These are phyloP conservation scores for Hermodice carunculata DNA, from an alignment of 2,888 invertebrate genomes.

Conservation along the genomic window DNA sequence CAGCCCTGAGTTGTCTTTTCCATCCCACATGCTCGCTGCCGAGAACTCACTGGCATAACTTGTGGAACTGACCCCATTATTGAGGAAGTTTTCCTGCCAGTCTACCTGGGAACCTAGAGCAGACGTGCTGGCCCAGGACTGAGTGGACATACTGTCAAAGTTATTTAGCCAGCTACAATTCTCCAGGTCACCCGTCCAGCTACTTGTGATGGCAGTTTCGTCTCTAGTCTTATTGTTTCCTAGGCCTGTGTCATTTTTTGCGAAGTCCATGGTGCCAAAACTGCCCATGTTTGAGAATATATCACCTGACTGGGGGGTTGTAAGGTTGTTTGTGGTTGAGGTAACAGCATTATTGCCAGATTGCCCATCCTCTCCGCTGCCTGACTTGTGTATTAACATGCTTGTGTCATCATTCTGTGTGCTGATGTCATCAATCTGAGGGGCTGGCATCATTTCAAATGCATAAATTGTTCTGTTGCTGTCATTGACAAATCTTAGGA, in stretches of 20 bases:
- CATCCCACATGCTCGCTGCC: no score
- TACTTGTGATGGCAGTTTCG: no score
- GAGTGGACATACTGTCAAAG: no score
- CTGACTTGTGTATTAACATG: background rate
- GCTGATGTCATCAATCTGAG: conserved; percentile 1
- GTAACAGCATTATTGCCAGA: background rate
- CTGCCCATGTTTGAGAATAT: conserved; percentile 26
- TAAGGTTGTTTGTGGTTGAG: background rate
- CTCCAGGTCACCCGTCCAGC: no score
- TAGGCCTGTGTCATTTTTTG: no score
- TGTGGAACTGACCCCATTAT: background rate
- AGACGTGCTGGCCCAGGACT: no score
- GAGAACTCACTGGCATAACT: background rate
- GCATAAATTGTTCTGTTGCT: conserved; percentile 65
- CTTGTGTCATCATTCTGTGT: conserved; percentile 6
- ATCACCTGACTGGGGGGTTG: background rate
- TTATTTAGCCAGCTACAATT: no score
- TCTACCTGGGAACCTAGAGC: conserved; percentile 16
- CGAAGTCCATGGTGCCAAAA: conserved; percentile 6
- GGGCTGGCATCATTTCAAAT: conserved; percentile 61
- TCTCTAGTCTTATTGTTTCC: no score
- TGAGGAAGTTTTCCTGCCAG: conserved; percentile 31
- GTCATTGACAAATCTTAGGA: conserved; percentile 73
- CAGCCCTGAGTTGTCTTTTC: no score
- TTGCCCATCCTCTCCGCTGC: background rate